Conservation (phyloP, 2,797 vertebrate genomes). For the Fratercula arctica region DNA sequence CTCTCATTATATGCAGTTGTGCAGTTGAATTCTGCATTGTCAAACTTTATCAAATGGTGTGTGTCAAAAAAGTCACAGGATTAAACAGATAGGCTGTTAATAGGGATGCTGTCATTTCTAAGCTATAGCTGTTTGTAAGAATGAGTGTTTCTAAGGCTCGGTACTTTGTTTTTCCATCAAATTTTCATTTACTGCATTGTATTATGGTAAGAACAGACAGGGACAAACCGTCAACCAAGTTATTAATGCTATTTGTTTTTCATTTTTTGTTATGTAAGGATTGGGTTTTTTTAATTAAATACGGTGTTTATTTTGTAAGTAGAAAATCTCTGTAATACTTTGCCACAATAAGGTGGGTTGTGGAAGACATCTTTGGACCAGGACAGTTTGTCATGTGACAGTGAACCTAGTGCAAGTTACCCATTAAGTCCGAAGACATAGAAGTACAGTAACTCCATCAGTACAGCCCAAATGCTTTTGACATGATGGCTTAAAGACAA, state of each 20-base stretch:
- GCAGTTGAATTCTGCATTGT: conserved; percentile 53
- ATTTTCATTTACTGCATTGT: not conserved
- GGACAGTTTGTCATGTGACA: not conserved
- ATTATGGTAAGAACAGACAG: not conserved
- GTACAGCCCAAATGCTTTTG: not conserved
- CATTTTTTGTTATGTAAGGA: not conserved
- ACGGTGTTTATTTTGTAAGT: not conserved
- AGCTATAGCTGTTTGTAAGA: not conserved
- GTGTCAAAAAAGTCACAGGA: not conserved
- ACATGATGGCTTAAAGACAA: not conserved
- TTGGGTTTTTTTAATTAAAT: not conserved
- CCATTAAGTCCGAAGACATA: fast-evolving
- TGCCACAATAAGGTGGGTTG: fast-evolving
- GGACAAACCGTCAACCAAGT: not conserved
- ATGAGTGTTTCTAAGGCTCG: not conserved
- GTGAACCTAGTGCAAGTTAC: not conserved
- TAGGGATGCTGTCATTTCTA: not conserved
- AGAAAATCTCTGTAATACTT: not conserved
- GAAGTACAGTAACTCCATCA: not conserved
- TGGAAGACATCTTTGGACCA: not conserved
- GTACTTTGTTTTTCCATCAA: not conserved
- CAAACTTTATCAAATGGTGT: conserved; percentile 49
- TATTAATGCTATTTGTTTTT: not conserved
- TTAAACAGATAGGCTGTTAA: not conserved
- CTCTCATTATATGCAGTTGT: conserved; percentile 43